Percentiles rank a stretch among this genome's conserved stretches.
Conservation (phyloP, 1,140 invertebrate genomes). For the Thaumetopoea pityocampa region DNA sequence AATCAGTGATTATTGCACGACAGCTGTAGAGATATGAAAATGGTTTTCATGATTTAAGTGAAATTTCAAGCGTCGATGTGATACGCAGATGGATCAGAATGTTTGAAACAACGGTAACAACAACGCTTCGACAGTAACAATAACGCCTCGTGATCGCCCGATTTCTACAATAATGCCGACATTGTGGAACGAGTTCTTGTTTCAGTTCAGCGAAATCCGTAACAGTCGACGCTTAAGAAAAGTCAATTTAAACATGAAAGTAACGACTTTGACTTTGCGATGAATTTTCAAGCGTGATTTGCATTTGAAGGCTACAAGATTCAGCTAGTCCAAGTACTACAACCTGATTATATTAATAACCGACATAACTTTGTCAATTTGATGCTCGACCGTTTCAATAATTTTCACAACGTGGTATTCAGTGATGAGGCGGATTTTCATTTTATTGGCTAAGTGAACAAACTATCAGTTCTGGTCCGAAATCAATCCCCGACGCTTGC, state of each 20-base stretch:
- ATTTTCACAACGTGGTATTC: constrained; percentile 20
- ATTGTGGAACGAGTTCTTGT: constrained; percentile 18
- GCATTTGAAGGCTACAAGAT: constrained; percentile 21
- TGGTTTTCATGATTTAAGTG: no score
- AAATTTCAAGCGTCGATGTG: no score
- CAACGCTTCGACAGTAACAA: no score
- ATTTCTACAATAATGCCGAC: constrained; percentile 13
- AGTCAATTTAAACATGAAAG: constrained; percentile 18
- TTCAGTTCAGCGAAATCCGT: constrained; percentile 26
- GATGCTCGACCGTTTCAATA: constrained; percentile 17
- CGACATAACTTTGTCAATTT: constrained; percentile 18
- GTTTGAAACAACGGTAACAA: no score
- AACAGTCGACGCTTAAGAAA: constrained; percentile 22
- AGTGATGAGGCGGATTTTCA: constrained; percentile 23
- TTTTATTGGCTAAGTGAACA: constrained; percentile 16
- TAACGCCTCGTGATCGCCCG: constrained; percentile 10
- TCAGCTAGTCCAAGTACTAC: constrained; percentile 15
- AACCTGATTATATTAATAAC: constrained; percentile 12
- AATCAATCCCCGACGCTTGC: constrained; percentile 12
- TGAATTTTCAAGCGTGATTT: constrained; percentile 19
- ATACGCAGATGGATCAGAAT: no score
- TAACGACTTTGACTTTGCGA: constrained; percentile 17
- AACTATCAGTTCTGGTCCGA: constrained; percentile 22
- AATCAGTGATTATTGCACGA: no score
- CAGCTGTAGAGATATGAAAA: no score